phyloP scores from a whole-genome alignment of 2,113 vertebrate genomes.

The Carettochelys insculpta region DNA sequence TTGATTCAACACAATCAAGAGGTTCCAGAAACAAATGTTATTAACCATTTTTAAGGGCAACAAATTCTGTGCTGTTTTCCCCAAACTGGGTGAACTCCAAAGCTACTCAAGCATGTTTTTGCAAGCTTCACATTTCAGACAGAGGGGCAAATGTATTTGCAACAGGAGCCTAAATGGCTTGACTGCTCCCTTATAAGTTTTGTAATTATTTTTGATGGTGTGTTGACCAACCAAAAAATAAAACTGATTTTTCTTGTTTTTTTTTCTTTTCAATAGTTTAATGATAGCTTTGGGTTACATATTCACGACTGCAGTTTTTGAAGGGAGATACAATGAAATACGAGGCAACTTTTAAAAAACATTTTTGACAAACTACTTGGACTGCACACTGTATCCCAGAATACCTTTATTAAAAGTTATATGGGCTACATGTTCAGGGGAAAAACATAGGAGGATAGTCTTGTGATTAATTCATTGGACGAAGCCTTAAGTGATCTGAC shows the following conservation, averaged over 20 bases:
- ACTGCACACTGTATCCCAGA: not conserved
- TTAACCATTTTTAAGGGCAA: not conserved
- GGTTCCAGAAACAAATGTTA: not conserved
- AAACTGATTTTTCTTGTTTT: not conserved
- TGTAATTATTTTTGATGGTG: not conserved
- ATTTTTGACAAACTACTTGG: not conserved
- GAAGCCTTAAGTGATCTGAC: not conserved
- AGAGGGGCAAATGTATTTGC: not conserved
- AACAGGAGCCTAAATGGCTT: not conserved
- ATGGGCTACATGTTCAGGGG: not conserved
- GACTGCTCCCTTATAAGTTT: not conserved
- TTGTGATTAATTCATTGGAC: not conserved
- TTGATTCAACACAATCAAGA: not conserved
- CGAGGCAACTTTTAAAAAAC: not conserved
- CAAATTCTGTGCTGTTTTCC: not conserved
- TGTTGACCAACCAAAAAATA: not conserved
- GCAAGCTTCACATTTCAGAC: accelerated
- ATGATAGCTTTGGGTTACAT: not conserved
- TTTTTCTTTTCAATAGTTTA: not conserved
- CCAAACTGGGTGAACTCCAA: not conserved
- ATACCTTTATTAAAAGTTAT: not conserved
- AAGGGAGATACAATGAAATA: not conserved
- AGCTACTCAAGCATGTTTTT: not conserved
- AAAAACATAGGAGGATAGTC: not conserved
- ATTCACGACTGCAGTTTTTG: not conserved